Percentiles rank a stretch among this genome's conserved stretches.
Conservation (phyloP, 2,888 invertebrate species). For the Megalurothrips usitatus region DNA sequence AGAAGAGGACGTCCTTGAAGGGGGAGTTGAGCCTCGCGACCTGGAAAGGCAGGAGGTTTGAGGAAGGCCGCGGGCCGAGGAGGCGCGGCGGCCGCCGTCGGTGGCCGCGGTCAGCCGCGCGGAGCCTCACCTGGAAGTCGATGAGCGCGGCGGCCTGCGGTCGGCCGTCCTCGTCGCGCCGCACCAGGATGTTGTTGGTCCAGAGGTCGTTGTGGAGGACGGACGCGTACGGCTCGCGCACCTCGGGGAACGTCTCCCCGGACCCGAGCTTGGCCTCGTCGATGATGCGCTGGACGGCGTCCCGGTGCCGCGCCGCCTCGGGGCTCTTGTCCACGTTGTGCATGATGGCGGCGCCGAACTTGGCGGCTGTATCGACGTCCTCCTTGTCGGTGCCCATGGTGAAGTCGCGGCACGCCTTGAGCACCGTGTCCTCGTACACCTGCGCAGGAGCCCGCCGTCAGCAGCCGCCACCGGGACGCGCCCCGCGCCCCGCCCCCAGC, state of each 20-base stretch:
- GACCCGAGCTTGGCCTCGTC: background rate
- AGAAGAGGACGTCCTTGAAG: constrained; percentile 44
- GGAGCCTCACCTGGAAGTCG: constrained; percentile 44
- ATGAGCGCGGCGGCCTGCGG: constrained; percentile 45
- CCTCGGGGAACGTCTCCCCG: background rate
- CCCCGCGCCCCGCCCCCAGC: background rate
- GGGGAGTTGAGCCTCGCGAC: background rate
- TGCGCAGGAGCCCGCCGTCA: background rate
- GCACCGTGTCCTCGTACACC: constrained; percentile 12
- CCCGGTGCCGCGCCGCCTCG: background rate
- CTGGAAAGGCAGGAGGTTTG: background rate
- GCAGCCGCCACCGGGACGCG: background rate
- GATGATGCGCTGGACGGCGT: background rate
- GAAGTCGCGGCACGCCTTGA: constrained; percentile 6
- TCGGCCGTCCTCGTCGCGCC: constrained; percentile 40
- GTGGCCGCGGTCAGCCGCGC: background rate
- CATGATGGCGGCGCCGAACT: background rate
- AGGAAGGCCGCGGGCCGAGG: background rate
- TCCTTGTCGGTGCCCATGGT: background rate
- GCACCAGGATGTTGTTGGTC: constrained; percentile 48
- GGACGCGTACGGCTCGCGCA: constrained; percentile 43
- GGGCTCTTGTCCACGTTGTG: constrained; percentile 5
- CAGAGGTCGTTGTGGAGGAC: constrained; percentile 46
- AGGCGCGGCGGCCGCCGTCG: background rate
- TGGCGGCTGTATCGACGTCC: background rate